Evolutionary conservation across 2,888 invertebrate species (phyloP).

Genomic region (Steromphala cineraria): DNA sequence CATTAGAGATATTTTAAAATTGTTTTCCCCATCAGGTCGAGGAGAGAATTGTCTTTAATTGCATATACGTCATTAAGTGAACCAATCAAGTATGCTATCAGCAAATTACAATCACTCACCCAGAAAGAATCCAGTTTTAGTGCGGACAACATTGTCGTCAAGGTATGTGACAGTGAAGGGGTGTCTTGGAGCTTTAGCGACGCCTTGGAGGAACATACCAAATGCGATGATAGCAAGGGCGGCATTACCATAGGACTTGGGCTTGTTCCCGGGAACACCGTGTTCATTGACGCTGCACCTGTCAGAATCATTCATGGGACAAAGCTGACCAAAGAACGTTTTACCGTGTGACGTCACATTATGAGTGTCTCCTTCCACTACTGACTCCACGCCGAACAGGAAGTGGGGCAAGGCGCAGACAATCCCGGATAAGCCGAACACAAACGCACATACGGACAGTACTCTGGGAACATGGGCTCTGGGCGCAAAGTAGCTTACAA

Average conservation of each 20-base stretch:
- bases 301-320: neutral
- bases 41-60: no score
- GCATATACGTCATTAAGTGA: no score
- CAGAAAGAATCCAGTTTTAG: conserved; percentile 51
- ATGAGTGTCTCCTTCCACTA: neutral
- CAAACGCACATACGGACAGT: conserved; percentile 33
- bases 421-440: conserved; percentile 45
- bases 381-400: neutral
- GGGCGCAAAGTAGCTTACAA: conserved; percentile 45
- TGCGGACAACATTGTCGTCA: conserved; percentile 48
- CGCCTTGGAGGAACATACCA: conserved; percentile 53
- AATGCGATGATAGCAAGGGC: conserved; percentile 44
- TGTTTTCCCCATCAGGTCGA: no score
- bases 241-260: neutral
- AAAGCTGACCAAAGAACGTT: neutral
- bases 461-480: conserved; percentile 43
- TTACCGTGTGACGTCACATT: neutral
- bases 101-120: conserved; percentile 29
- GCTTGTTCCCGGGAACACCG: no score
- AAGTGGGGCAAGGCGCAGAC: conserved; percentile 49
- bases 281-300: neutral
- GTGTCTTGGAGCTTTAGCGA: conserved; percentile 44
- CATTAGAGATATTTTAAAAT: no score
- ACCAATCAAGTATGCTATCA: no score
- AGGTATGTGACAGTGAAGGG: conserved; percentile 49